These are phyloP conservation scores for Montifringilla adamsi DNA, from an alignment of 2,113 vertebrate species.

Conservation along the genomic window DNA sequence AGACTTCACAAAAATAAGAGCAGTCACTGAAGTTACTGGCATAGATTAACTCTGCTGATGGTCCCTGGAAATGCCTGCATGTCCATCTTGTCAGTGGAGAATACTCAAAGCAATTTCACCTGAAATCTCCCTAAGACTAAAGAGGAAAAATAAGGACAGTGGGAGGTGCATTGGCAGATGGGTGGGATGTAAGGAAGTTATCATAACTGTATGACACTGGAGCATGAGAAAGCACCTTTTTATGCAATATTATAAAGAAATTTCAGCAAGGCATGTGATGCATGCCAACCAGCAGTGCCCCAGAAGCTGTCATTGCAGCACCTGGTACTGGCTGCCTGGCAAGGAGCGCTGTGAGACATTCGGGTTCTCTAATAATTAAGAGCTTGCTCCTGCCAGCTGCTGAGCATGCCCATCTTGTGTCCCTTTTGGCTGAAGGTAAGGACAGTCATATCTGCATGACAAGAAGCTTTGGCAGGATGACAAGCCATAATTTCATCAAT, in stretches of 20 bases:
- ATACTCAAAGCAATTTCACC: neutral
- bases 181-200: neutral
- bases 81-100: neutral
- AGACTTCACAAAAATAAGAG: neutral
- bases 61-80: neutral
- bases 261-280: neutral
- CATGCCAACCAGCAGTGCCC: neutral
- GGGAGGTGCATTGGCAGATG: neutral
- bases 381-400: neutral
- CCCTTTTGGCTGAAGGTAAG: neutral
- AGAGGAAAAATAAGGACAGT: neutral
- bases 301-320: neutral
- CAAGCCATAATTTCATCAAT: neutral
- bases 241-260: neutral
- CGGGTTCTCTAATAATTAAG: neutral
- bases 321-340: neutral
- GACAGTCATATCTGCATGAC: neutral
- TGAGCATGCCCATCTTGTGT: neutral
- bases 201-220: neutral
- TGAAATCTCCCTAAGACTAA: neutral
- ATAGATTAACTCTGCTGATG: neutral
- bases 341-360: neutral
- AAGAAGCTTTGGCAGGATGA: neutral
- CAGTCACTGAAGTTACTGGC: neutral
- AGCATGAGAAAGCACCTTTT: neutral